phyloP scores from a whole-genome alignment of 1,140 invertebrate genomes.

The Ips typographus region DNA sequence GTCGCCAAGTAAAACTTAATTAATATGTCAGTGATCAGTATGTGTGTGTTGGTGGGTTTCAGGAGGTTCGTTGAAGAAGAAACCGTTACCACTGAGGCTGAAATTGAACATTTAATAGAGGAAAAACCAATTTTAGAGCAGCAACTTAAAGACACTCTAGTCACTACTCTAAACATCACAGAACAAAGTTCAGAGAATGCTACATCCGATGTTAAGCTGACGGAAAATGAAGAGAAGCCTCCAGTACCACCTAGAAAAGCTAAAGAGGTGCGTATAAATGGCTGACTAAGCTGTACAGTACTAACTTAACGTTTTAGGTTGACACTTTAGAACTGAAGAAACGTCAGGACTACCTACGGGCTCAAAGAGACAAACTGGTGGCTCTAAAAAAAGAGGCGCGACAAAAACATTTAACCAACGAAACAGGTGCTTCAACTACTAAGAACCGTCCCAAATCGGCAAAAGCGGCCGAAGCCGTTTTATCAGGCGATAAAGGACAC shows the following conservation, averaged over 20 bases:
- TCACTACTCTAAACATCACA: too few relatives aligned
- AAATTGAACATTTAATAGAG: constrained; percentile 52
- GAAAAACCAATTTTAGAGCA: constrained; percentile 59
- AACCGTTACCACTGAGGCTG: constrained; percentile 29
- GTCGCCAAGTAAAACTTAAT: constrained; percentile 44
- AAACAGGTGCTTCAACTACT: constrained; percentile 50
- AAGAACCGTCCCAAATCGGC: constrained; percentile 67
- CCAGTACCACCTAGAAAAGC: not conserved
- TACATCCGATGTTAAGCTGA: too few relatives aligned
- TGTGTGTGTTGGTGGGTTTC: not conserved
- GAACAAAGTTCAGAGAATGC: too few relatives aligned
- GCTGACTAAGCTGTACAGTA: not conserved
- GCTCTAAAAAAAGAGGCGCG: constrained; percentile 84
- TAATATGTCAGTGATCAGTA: not conserved
- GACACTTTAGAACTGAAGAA: constrained; percentile 70
- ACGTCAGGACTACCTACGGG: constrained; percentile 79
- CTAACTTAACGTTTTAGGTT: constrained; percentile 44
- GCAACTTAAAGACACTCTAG: constrained; percentile 42
- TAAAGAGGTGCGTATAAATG: not conserved
- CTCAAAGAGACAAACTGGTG: constrained; percentile 86
- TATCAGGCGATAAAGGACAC: constrained; percentile 53
- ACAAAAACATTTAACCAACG: constrained; percentile 70
- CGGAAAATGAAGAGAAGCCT: not conserved
- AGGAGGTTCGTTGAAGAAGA: constrained; percentile 44
- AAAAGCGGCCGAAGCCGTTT: constrained; percentile 64